Percentiles rank a stretch among this genome's conserved stretches.
Conservation (phyloP, 2,888 invertebrate genomes). For the Eupithecia subfuscata region DNA sequence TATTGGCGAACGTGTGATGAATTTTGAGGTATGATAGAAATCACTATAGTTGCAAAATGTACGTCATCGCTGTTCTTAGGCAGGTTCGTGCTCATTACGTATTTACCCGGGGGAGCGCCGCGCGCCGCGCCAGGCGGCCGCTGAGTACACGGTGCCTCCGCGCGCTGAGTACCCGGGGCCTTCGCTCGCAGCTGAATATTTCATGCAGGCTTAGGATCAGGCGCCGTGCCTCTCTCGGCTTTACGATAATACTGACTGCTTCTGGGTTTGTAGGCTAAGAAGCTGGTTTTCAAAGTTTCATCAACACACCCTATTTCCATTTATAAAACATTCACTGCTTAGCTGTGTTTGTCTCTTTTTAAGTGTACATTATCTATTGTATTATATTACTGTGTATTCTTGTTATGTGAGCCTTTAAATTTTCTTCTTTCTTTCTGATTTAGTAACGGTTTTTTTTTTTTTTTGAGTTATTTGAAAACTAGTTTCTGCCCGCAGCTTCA, state of each 20-base stretch:
- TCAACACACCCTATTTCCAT: not conserved
- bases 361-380: too few relatives aligned
- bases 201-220: constrained; percentile 22
- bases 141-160: not conserved
- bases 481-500: too few relatives aligned
- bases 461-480: not conserved
- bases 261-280: not conserved
- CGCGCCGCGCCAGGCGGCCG: not conserved
- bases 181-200: constrained; percentile 23
- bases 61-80: not conserved
- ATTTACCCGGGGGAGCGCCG: constrained; percentile 8
- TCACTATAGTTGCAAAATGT: not conserved
- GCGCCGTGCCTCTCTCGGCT: constrained; percentile 17
- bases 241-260: constrained; percentile 5
- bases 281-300: not conserved
- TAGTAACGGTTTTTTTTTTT: too few relatives aligned
- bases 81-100: constrained; percentile 18
- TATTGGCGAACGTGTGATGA: not conserved
- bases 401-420: too few relatives aligned
- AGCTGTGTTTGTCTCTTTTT: too few relatives aligned
- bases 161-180: not conserved
- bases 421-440: too few relatives aligned
- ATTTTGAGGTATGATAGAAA: not conserved
- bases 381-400: too few relatives aligned
- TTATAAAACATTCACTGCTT: not conserved